Base-by-base conservation (phyloP, 2,888 invertebrate genomes). In the Drosophila prostipennis region DNA sequence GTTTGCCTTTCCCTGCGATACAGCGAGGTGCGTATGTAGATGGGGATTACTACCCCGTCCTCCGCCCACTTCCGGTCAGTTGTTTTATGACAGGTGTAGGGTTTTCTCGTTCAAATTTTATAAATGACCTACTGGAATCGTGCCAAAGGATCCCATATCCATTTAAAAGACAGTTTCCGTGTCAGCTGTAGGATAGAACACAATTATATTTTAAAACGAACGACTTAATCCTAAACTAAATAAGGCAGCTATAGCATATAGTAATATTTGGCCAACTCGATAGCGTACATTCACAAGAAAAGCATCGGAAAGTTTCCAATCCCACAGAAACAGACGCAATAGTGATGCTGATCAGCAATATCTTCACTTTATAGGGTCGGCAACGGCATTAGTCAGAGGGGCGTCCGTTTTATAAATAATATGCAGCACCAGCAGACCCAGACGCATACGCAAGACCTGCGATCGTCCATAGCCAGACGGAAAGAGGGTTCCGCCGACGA, bases 1-100 rank as follows among this genome's bases (percentile, higher is more conserved):
- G 92, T 98, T 98, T 93, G 96, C 97, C 82, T 98, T 96, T 93
- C 98, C 96, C 14, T 96, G 96, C 91, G 94, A 95, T 89, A 94
- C 96, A 90, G 94, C 95, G 91, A 95, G 95, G 96, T 96, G 92
- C 93, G 94, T 94, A 64, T 45, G 11, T 13, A 6, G 23, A n/a
- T 11, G 16, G 3, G 11, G 48, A 16, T 34, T 48, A 34, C 7
- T 1, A 23, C 10, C 11, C 6, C 14, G 6, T 39, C n/a, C 11
- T 16, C 23, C 23, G 14, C 32, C 23, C 26, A 14, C 54, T 64
- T 76, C 70, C 74, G 70, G 58, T 74, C 58, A 49, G 34, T 55
- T 49, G 2, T 16, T 2, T 34, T 46, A 8, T 42, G 42, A 43
- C 13, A 23, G 43, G n/a, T 7, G 8, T 3, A 26, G 26, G 2